Conservation (phyloP, 2,797 vertebrate species). For the Manis javanica region DNA sequence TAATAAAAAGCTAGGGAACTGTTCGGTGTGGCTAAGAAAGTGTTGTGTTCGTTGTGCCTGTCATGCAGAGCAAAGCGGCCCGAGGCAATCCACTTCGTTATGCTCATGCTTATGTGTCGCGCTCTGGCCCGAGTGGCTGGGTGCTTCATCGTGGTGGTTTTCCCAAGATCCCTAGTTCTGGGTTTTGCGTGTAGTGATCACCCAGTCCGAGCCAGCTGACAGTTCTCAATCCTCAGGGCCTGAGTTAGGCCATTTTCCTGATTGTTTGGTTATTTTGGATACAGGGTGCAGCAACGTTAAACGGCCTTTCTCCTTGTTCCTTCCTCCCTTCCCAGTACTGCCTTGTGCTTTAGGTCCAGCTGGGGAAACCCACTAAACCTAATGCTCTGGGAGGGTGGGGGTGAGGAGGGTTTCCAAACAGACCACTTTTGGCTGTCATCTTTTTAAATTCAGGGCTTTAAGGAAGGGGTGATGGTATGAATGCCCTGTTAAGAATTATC, state of each 20-base stretch:
- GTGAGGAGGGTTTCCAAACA: background rate
- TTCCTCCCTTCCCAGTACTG: background rate
- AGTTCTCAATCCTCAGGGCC: background rate
- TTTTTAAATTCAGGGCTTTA: background rate
- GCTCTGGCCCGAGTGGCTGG: background rate
- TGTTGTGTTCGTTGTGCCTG: background rate
- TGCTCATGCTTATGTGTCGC: rapidly evolving
- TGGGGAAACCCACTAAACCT: background rate
- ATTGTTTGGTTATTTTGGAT: background rate
- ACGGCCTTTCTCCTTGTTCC: background rate
- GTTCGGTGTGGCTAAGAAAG: background rate
- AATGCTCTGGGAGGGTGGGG: background rate
- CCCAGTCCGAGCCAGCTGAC: background rate
- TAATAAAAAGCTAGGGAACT: background rate
- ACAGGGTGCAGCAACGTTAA: background rate
- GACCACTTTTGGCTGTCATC: background rate
- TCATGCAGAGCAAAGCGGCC: background rate
- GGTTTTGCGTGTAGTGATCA: background rate
- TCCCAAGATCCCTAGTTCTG: background rate
- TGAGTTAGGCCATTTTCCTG: background rate
- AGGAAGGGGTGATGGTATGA: background rate
- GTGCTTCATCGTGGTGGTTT: background rate
- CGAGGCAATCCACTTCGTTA: background rate
- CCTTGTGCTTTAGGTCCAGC: background rate
- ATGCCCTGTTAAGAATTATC: background rate